phyloP scores from a whole-genome alignment of 2,888 invertebrate species.

The Petrophora chlorosata region DNA sequence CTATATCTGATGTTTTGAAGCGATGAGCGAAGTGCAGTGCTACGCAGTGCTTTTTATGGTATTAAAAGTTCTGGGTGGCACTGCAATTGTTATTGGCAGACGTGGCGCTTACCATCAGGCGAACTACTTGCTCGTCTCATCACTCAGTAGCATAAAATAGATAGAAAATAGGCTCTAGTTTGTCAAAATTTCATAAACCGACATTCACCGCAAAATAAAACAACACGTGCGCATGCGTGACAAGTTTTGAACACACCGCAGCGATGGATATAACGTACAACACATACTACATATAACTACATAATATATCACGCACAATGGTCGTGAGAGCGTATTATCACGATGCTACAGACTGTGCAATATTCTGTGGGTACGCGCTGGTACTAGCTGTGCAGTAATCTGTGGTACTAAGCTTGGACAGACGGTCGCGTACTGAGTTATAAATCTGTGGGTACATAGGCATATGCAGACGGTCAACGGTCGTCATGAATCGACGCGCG shows the following conservation, averaged over 20 bases:
- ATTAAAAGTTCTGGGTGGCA: too few relatives aligned
- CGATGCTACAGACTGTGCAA: slow-evolving; percentile 8
- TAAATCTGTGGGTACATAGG: slow-evolving; percentile 2
- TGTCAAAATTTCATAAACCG: slow-evolving; percentile 10
- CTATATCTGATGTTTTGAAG: too few relatives aligned
- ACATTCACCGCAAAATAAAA: slow-evolving; percentile 15
- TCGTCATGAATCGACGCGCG: slow-evolving; percentile 16
- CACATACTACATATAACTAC: slow-evolving; percentile 9
- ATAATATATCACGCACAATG: slow-evolving; percentile 33
- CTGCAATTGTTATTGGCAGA: too few relatives aligned
- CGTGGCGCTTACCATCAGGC: too few relatives aligned
- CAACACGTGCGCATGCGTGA: slow-evolving; percentile 26
- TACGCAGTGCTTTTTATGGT: too few relatives aligned
- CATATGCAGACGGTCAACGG: slow-evolving; percentile 22
- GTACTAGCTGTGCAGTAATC: too few relatives aligned
- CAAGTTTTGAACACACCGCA: slow-evolving; percentile 28
- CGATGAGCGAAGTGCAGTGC: too few relatives aligned
- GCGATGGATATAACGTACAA: slow-evolving; percentile 15
- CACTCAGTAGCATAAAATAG: too few relatives aligned
- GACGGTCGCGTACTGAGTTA: background rate
- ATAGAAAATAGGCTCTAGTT: too few relatives aligned
- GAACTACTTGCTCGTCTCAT: too few relatives aligned
- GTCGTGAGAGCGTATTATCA: slow-evolving; percentile 35
- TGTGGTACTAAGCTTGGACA: background rate
- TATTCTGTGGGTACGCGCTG: background rate